Conservation (phyloP, 2,888 invertebrate genomes). For the Carpatolechia fugitivella region DNA sequence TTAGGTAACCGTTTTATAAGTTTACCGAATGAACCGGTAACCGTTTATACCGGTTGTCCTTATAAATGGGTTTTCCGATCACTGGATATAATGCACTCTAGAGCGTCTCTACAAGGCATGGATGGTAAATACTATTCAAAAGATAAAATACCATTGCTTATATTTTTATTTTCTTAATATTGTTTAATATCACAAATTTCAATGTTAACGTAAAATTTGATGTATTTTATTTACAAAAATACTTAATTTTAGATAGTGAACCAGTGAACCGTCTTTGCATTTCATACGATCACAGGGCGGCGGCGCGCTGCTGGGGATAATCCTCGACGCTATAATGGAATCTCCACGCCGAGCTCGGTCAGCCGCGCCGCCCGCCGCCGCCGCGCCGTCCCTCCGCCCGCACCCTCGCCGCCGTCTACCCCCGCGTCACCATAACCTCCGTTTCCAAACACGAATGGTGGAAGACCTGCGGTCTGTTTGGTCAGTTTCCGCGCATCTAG, state of each 20-base stretch:
- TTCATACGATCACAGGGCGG: conserved; percentile 28
- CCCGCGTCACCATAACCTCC: too few species aligned
- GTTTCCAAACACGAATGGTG: neutral
- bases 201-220: neutral
- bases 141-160: too few species aligned
- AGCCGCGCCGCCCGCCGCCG: conserved; percentile 4
- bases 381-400: neutral
- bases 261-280: conserved; percentile 34
- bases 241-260: conserved; percentile 26
- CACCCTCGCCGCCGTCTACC: neutral
- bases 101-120: too few species aligned
- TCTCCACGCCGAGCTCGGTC: conserved; percentile 8
- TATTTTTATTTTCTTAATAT: too few species aligned
- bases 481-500: neutral
- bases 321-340: conserved; percentile 17
- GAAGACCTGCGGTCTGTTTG: neutral
- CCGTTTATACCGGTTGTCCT: too few species aligned
- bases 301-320: neutral
- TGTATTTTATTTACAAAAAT: neutral
- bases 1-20: too few species aligned
- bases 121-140: too few species aligned
- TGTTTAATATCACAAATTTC: too few species aligned
- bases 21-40: too few species aligned
- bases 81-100: too few species aligned
- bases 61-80: too few species aligned